A percentile compares a stretch with the other conserved stretches of the same genome.
phyloP scores from a whole-genome alignment of 2,888 invertebrate genomes.

The Lithophane semibrunnea region DNA sequence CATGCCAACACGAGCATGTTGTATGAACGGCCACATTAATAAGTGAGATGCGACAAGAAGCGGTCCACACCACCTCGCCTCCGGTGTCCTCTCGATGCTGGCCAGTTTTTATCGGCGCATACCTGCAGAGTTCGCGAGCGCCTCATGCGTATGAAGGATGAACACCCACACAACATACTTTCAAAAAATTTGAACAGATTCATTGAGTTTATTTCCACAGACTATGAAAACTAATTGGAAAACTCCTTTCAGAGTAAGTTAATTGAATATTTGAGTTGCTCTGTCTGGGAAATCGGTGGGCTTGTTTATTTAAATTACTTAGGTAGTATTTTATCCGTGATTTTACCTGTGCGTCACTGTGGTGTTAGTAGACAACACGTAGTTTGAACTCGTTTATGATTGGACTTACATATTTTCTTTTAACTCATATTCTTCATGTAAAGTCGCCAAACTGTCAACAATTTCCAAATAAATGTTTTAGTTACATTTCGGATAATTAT shows the following conservation, averaged over 20 bases:
- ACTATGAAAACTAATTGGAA: constrained; percentile 1
- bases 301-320: neutral
- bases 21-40: constrained; percentile 69
- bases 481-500: constrained; percentile 5
- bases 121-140: constrained; percentile 56
- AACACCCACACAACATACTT: constrained; percentile 29
- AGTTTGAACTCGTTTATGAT: neutral
- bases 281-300: neutral
- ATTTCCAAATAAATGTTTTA: neutral
- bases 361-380: neutral
- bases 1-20: constrained; percentile 60
- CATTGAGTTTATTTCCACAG: neutral
- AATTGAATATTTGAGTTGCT: neutral
- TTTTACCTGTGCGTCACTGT: neutral
- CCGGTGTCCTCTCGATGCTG: constrained; percentile 66
- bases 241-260: neutral
- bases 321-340: too few relatives aligned
- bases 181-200: constrained; percentile 18
- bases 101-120: constrained; percentile 72
- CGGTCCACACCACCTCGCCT: constrained; percentile 57
- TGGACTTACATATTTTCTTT: neutral
- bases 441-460: neutral
- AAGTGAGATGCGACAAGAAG: constrained; percentile 69
- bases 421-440: neutral
- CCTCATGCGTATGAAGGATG: constrained; percentile 40